These are phyloP conservation scores for Acipenser oxyrinchus DNA, from an alignment of 2,797 vertebrate species.

Conservation along the genomic window DNA sequence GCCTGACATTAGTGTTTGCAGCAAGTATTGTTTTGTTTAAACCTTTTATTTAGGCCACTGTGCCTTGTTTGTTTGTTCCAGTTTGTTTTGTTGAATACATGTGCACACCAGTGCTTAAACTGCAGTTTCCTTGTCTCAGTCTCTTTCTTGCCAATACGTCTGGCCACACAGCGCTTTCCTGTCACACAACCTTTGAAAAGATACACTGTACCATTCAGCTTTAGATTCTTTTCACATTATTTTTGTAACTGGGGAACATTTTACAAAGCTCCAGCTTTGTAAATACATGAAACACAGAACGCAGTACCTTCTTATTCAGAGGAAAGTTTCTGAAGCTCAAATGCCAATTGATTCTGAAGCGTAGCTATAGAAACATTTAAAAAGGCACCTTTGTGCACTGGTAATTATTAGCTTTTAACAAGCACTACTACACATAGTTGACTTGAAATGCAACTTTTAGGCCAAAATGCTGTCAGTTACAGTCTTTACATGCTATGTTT, in stretches of 20 bases:
- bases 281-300: background rate
- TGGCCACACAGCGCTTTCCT: no score
- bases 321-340: constrained; percentile 1
- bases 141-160: no score
- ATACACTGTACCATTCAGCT: no score
- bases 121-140: no score
- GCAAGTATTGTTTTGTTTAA: no score
- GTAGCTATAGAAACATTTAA: background rate
- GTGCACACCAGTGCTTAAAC: no score
- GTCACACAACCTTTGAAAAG: no score
- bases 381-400: constrained; percentile 1
- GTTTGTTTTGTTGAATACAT: no score
- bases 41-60: no score
- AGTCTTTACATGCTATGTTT: background rate
- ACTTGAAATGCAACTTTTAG: background rate
- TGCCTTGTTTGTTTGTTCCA: no score
- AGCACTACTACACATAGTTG: constrained; percentile 1
- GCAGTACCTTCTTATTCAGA: constrained; percentile 5
- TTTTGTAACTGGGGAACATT: background rate
- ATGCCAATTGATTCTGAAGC: background rate
- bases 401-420: constrained; percentile 8
- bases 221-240: background rate
- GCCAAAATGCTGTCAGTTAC: background rate
- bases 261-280: constrained; percentile 1
- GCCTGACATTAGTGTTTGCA: no score